phyloP scores from a whole-genome alignment of 2,113 vertebrate species.

The Asarcornis scutulata region DNA sequence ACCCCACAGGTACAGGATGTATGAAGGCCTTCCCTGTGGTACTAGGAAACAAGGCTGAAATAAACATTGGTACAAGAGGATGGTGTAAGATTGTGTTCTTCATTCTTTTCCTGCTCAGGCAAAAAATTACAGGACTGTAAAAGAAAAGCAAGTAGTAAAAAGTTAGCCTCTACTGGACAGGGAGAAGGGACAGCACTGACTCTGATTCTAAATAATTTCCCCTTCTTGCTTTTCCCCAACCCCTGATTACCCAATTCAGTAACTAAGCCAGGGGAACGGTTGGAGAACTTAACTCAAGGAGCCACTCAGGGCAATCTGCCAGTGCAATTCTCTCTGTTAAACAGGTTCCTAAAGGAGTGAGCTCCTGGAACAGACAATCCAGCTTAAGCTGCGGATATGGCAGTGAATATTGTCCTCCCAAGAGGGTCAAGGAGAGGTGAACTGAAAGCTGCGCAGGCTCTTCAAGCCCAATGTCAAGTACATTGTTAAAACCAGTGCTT shows the following conservation, averaged over 20 bases:
- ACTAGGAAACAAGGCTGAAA: not conserved
- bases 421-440: constrained; percentile 43
- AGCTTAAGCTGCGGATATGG: not conserved
- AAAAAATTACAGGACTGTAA: not conserved
- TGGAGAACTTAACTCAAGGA: not conserved
- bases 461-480: not conserved
- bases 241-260: not conserved
- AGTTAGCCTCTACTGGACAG: not conserved
- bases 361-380: not conserved
- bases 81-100: not conserved
- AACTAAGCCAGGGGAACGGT: not conserved
- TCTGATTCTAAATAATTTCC: not conserved
- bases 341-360: not conserved
- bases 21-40: not conserved
- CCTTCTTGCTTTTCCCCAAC: not conserved
- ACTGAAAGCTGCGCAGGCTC: not conserved
- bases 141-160: not conserved
- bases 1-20: not conserved
- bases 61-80: not conserved
- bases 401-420: not conserved
- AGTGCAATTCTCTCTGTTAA: not conserved
- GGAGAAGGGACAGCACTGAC: not conserved
- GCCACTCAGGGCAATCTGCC: not conserved
- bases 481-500: not conserved
- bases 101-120: not conserved